phyloP scores from a whole-genome alignment of 2,888 invertebrate species.

The Agonopterix subpropinquella region DNA sequence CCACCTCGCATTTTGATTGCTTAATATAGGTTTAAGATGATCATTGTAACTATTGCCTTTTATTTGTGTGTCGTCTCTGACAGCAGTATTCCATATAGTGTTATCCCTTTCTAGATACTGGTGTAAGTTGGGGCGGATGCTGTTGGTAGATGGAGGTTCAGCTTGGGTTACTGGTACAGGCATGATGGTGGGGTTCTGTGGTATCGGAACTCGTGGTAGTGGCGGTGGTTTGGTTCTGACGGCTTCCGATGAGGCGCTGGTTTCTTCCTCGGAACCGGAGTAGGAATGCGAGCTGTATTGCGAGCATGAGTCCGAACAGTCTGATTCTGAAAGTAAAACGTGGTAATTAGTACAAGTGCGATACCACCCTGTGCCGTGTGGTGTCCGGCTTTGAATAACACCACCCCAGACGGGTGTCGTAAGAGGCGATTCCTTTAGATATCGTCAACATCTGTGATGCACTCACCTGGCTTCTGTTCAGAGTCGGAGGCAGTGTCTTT shows the following conservation, averaged over 20 bases:
- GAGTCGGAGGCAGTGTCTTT: no score
- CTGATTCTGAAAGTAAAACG: conserved; percentile 73
- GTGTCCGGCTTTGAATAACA: no score
- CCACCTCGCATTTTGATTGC: conserved; percentile 39
- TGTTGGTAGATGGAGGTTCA: conserved; percentile 42
- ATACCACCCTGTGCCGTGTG: no score
- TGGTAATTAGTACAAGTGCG: not conserved
- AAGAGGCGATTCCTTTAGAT: no score
- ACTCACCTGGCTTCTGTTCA: no score
- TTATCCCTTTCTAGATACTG: conserved; percentile 62
- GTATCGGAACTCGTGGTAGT: conserved; percentile 28
- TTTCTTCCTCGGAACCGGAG: conserved; percentile 43
- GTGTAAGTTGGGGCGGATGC: conserved; percentile 59
- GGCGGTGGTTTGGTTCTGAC: conserved; percentile 47
- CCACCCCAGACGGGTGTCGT: no score
- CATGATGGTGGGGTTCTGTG: conserved; percentile 15
- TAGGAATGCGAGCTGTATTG: conserved; percentile 69
- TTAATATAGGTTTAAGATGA: conserved; percentile 31
- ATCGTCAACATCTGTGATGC: no score
- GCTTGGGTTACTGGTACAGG: conserved; percentile 44
- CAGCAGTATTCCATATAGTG: conserved; percentile 56
- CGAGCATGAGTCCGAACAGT: conserved; percentile 83
- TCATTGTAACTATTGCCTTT: conserved; percentile 21
- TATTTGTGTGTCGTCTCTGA: conserved; percentile 32
- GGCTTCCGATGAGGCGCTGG: conserved; percentile 30